These are phyloP conservation scores for Scalopus aquaticus DNA, from an alignment of 2,113 vertebrate genomes.

Conservation along the genomic window DNA sequence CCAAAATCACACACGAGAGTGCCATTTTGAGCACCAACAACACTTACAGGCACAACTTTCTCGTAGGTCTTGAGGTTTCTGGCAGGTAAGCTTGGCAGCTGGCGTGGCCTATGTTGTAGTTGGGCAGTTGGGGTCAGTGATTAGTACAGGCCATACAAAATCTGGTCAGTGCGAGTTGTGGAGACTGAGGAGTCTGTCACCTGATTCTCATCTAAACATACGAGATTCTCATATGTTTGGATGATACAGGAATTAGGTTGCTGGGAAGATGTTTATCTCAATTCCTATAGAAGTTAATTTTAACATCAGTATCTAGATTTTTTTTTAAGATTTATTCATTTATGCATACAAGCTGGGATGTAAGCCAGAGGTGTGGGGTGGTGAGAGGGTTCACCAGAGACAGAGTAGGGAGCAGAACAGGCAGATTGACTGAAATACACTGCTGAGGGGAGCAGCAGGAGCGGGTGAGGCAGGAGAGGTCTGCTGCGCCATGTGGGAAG, in stretches of 20 bases:
- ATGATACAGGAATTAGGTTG: background rate
- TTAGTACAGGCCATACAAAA: background rate
- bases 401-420: too few relatives aligned
- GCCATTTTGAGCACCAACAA: background rate
- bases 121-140: background rate
- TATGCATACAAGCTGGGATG: too few relatives aligned
- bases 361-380: too few relatives aligned
- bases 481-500: too few relatives aligned
- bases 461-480: too few relatives aligned
- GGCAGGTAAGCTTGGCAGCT: background rate
- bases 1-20: background rate
- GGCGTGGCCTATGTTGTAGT: background rate
- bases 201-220: background rate
- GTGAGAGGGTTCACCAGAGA: too few relatives aligned
- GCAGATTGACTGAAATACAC: too few relatives aligned
- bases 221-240: background rate
- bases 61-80: background rate
- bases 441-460: too few relatives aligned
- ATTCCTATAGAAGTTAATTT: background rate
- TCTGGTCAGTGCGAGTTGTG: background rate
- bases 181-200: background rate
- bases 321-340: too few relatives aligned
- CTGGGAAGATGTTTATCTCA: background rate
- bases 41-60: fast-evolving
- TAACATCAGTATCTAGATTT: background rate